phyloP scores from a whole-genome alignment of 2,113 vertebrate species.

The Cathartes aura region DNA sequence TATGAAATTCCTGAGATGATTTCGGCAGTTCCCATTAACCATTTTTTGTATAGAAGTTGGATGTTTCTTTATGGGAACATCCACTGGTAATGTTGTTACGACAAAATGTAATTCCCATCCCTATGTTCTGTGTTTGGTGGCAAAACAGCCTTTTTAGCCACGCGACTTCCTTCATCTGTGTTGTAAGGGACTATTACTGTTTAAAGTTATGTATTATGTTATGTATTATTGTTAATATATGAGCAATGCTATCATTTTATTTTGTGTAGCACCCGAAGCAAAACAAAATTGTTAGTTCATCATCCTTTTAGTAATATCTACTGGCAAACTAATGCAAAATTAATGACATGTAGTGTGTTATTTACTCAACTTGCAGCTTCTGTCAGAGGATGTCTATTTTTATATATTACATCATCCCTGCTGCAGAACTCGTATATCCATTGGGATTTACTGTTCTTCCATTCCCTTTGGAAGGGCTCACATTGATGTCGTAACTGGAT shows the following conservation, averaged over 20 bases:
- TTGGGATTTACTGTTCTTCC: constrained; percentile 78
- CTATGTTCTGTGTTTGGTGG: neutral
- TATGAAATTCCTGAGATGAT: neutral
- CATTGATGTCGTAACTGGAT: constrained; percentile 69
- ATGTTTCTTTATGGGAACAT: neutral
- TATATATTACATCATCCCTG: constrained; percentile 78
- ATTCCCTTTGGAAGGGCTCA: constrained; percentile 70
- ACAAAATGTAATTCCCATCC: neutral
- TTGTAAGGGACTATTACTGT: neutral
- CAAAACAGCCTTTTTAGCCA: neutral
- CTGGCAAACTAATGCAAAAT: constrained; percentile 67
- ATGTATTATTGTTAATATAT: neutral
- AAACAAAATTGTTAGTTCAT: neutral
- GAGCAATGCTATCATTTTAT: neutral
- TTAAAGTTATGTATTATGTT: neutral
- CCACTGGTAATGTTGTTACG: neutral
- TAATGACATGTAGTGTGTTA: constrained; percentile 62
- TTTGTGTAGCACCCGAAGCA: neutral
- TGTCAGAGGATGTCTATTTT: constrained; percentile 78
- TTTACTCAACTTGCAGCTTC: constrained; percentile 76
- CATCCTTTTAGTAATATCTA: constrained; percentile 49
- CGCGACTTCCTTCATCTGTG: rapidly evolving
- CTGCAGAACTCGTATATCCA: constrained; percentile 62
- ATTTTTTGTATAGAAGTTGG: neutral
- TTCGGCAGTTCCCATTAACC: neutral